Conservation (phyloP, 2,113 vertebrate genomes). For the Bungarus multicinctus region DNA sequence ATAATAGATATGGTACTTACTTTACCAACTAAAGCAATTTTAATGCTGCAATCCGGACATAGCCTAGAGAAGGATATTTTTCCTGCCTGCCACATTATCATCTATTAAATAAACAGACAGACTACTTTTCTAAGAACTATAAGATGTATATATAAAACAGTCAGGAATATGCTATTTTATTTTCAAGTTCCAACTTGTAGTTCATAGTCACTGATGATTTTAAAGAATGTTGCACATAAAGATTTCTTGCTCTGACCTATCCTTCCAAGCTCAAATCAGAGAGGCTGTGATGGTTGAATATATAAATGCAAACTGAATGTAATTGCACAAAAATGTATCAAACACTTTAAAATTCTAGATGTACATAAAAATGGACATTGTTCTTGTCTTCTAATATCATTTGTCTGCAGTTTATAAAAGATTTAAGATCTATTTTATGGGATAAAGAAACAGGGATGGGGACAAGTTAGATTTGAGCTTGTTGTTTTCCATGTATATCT, state of each 20-base stretch:
- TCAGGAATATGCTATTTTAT: not conserved
- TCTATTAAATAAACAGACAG: not conserved
- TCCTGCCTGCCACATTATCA: conserved; percentile 18
- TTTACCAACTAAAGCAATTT: conserved; percentile 2
- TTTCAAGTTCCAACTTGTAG: not conserved
- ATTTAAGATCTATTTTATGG: not conserved
- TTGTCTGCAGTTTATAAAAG: not conserved
- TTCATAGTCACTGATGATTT: not conserved
- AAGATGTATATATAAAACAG: not conserved
- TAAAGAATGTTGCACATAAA: not conserved
- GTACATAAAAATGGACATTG: not conserved
- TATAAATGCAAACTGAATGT: not conserved
- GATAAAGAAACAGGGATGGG: not conserved
- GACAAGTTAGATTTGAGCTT: not conserved
- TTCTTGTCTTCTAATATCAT: not conserved
- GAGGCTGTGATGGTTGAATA: not conserved
- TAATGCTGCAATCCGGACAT: not conserved
- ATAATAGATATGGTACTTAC: conserved; percentile 1
- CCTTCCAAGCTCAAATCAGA: not conserved
- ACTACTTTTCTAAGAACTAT: conserved; percentile 29
- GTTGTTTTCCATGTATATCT: not conserved
- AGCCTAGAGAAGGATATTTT: conserved; percentile 10
- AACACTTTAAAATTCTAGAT: not conserved
- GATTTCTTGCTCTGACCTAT: not conserved
- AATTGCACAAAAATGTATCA: not conserved